Percentiles rank a stretch among this genome's conserved stretches.
Evolutionary conservation across 2,113 vertebrate species (phyloP).

Genomic region (Xiphorhynchus elegans): DNA sequence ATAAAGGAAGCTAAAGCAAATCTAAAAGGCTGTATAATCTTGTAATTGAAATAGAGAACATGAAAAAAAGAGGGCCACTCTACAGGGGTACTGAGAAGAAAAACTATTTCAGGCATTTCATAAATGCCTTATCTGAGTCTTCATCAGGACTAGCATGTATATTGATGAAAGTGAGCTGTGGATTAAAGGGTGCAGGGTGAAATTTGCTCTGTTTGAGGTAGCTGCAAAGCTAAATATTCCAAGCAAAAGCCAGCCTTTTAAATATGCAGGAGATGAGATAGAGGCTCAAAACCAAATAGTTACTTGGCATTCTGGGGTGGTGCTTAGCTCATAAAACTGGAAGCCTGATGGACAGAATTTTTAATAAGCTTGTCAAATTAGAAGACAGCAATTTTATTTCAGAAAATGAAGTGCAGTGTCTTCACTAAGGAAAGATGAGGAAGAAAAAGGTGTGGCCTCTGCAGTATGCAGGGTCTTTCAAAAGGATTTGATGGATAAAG

Average conservation of each 20-base stretch:
- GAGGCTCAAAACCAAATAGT: neutral
- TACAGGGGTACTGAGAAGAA: neutral
- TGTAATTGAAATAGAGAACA: conserved; percentile 5
- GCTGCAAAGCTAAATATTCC: neutral
- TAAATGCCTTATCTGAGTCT: neutral
- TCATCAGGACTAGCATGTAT: neutral
- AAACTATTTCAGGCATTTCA: neutral
- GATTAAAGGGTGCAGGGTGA: neutral
- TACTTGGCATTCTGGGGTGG: neutral
- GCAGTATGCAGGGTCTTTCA: neutral
- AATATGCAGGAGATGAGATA: neutral
- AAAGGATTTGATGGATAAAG: neutral
- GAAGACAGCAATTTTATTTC: neutral
- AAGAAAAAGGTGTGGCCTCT: neutral
- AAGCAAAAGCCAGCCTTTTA: neutral
- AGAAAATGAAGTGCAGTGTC: neutral
- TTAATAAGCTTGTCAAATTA: neutral
- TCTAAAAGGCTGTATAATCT: conserved; percentile 13
- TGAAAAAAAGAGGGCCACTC: neutral
- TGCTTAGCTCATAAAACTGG: neutral
- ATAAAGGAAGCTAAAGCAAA: conserved; percentile 17
- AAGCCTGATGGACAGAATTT: neutral
- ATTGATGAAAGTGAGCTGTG: neutral
- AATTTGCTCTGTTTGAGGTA: neutral
- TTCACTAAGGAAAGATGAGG: neutral